phyloP scores from a whole-genome alignment of 2,797 vertebrate genomes.

The Tapera naevia region DNA sequence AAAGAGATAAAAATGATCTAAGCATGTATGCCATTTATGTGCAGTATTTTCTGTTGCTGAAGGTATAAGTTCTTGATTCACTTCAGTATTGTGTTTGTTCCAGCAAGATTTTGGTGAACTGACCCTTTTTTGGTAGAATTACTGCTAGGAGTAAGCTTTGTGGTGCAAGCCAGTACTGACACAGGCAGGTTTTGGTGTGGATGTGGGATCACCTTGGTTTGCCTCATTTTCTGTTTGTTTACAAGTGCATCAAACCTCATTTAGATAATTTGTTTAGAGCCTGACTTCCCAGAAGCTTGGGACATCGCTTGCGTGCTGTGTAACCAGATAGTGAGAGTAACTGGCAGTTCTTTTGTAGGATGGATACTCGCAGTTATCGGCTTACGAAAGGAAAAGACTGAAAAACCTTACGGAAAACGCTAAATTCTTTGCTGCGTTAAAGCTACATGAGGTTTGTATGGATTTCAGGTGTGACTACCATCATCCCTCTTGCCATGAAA shows the following conservation, averaged over 20 bases:
- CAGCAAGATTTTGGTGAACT: no score
- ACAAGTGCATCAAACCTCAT: neutral
- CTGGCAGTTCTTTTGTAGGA: conserved; percentile 38
- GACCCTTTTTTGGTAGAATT: neutral
- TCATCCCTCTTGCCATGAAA: neutral
- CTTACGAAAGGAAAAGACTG: conserved; percentile 87
- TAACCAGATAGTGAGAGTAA: neutral
- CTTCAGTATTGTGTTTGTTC: rapidly evolving
- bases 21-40: rapidly evolving
- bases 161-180: rapidly evolving
- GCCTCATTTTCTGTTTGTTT: neutral
- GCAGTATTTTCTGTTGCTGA: neutral
- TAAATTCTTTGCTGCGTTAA: conserved; percentile 87
- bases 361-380: conserved; percentile 73
- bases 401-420: conserved; percentile 90
- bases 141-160: neutral
- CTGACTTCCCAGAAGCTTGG: neutral
- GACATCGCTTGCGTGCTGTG: rapidly evolving
- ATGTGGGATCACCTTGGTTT: neutral
- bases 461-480: neutral
- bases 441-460: conserved; percentile 82
- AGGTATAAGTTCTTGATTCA: neutral
- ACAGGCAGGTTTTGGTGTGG: neutral
- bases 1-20: rapidly evolving
- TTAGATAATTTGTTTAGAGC: neutral